Evolutionary conservation across 2,113 vertebrate species (phyloP).

Genomic region (Arothron firmamentum): DNA sequence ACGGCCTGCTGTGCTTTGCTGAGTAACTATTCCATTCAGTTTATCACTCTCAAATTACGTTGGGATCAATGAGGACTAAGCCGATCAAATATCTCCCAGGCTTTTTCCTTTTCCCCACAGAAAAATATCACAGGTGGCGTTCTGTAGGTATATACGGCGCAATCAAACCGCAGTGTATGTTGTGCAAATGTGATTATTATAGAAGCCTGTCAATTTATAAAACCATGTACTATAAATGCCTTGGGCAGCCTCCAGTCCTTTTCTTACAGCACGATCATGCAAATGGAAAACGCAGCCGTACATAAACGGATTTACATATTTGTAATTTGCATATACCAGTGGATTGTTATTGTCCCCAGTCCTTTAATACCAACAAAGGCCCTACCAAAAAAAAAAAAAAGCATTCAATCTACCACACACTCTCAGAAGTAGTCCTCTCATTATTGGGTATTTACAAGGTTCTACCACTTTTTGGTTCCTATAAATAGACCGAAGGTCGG

Average conservation of each 20-base stretch:
- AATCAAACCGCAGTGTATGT: constrained; percentile 20
- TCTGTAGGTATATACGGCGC: neutral
- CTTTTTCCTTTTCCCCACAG: constrained; percentile 9
- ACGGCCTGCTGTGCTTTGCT: constrained; percentile 3
- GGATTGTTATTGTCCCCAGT: neutral
- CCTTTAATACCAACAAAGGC: neutral
- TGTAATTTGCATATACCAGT: neutral
- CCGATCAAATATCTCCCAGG: constrained; percentile 15
- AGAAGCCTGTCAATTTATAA: constrained; percentile 14
- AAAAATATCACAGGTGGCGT: neutral
- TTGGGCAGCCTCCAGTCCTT: neutral
- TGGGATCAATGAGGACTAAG: constrained; percentile 29
- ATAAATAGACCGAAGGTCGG: no score
- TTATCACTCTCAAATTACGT: constrained; percentile 33
- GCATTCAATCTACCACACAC: no score
- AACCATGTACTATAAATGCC: constrained; percentile 9
- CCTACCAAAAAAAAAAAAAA: neutral
- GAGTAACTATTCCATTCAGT: constrained; percentile 12
- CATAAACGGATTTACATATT: neutral
- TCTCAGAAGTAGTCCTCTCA: neutral
- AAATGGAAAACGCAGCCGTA: neutral
- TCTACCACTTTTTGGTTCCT: no score
- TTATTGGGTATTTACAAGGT: neutral
- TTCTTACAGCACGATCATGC: neutral
- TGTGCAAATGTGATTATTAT: constrained; percentile 19